A percentile compares a stretch with the other conserved stretches of the same genome.
Evolutionary conservation across 1,140 invertebrate species (phyloP).

Genomic region (Meloidogyne hapla): DNA sequence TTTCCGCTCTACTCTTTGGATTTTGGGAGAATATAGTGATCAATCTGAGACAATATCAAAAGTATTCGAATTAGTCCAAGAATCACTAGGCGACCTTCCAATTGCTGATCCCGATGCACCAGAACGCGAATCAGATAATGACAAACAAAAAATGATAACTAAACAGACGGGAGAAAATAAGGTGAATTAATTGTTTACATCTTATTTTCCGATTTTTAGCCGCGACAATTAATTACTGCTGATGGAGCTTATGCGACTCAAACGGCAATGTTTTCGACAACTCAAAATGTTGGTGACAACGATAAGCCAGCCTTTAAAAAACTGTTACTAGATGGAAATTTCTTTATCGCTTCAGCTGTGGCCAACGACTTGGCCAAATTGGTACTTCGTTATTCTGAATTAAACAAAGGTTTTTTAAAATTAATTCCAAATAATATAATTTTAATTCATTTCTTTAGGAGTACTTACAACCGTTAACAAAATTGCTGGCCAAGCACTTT

Average conservation of each 20-base stretch:
- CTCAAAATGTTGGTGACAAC: constrained; percentile 54
- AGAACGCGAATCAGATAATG: constrained; percentile 68
- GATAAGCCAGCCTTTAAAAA: constrained; percentile 75
- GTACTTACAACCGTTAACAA: constrained; percentile 41
- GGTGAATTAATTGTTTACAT: constrained; percentile 16
- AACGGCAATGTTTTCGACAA: constrained; percentile 83
- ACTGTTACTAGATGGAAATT: constrained; percentile 89
- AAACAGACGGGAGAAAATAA: constrained; percentile 33
- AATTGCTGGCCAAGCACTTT: constrained; percentile 80
- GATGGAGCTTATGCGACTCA: constrained; percentile 98
- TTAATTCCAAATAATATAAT: constrained; percentile 46
- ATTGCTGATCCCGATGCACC: constrained; percentile 77
- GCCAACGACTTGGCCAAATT: constrained; percentile 88
- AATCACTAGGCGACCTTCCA: constrained; percentile 71
- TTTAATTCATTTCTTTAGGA: constrained; percentile 27
- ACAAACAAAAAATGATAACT: constrained; percentile 26
- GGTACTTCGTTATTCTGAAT: constrained; percentile 74
- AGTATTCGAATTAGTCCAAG: constrained; percentile 54
- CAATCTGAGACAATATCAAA: constrained; percentile 70
- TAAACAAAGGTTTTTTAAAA: constrained; percentile 59
- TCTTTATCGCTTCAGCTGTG: constrained; percentile 88
- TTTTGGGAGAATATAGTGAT: constrained; percentile 90
- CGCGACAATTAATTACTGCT: constrained; percentile 78
- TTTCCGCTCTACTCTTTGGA: constrained; percentile 93
- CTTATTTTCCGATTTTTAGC: constrained; percentile 54